Percentiles rank a stretch among this genome's conserved stretches.
Conservation (phyloP, 2,888 invertebrate genomes). For the Dolichopus griseipennis region DNA sequence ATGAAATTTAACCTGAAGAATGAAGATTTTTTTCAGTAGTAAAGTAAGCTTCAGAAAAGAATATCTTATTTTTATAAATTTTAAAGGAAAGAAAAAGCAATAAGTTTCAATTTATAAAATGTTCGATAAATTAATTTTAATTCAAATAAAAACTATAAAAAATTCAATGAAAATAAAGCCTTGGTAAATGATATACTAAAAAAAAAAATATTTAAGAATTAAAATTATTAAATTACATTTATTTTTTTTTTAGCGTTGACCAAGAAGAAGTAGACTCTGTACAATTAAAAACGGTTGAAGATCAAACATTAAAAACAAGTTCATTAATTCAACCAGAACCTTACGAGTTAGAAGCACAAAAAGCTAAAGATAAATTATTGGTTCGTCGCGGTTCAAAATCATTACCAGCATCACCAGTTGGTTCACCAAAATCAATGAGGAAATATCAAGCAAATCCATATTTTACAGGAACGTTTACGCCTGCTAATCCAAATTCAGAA, state of each 20-base stretch:
- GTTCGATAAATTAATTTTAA: no score
- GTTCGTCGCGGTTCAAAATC: constrained; percentile 59
- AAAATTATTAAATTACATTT: no score
- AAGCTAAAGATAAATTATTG: neutral
- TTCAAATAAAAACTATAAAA: no score
- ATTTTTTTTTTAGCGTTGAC: constrained; percentile 20
- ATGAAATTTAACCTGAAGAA: no score
- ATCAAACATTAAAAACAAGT: constrained; percentile 20
- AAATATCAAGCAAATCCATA: constrained; percentile 51
- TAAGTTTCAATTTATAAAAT: no score
- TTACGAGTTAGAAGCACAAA: constrained; percentile 12
- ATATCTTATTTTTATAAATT: no score
- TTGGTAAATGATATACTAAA: no score
- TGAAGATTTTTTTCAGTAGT: no score
- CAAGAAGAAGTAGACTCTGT: constrained; percentile 12
- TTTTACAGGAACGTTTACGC: constrained; percentile 45
- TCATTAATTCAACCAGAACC: constrained; percentile 22
- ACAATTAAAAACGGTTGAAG: constrained; percentile 22
- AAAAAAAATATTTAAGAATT: no score
- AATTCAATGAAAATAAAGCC: no score
- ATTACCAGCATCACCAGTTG: constrained; percentile 58
- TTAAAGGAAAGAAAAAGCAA: no score
- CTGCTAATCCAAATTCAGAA: constrained; percentile 16
- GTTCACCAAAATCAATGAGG: constrained; percentile 46
- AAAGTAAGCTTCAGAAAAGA: no score